phyloP scores from a whole-genome alignment of 2,888 invertebrate genomes.

The Scaeva pyrastri region DNA sequence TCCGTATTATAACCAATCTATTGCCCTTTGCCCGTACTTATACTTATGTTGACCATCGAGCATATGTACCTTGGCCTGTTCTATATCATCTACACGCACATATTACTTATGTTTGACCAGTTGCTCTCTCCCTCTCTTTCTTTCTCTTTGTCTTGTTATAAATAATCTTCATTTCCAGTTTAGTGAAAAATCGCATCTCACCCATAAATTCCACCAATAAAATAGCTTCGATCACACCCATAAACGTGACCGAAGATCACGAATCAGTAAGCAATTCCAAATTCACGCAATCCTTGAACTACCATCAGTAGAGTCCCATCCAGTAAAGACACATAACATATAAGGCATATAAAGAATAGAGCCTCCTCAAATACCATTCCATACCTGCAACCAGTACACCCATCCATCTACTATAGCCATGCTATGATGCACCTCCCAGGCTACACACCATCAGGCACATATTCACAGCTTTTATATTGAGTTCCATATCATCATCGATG shows the following conservation, averaged over 20 bases:
- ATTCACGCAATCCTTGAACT: conserved; percentile 65
- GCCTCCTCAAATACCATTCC: conserved; percentile 40
- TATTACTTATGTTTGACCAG: not conserved
- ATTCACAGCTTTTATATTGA: conserved; percentile 70
- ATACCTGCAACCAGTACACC: not conserved
- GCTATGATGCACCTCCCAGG: conserved; percentile 67
- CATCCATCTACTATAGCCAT: conserved; percentile 50
- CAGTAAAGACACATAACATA: not conserved
- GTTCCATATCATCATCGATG: conserved; percentile 38
- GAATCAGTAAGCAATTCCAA: conserved; percentile 75
- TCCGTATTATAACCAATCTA: conserved; percentile 9
- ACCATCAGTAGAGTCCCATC: conserved; percentile 31
- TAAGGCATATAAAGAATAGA: conserved; percentile 2
- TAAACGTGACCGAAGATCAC: conserved; percentile 82
- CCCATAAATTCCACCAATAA: conserved; percentile 81
- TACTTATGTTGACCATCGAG: conserved; percentile 5
- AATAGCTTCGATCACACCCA: conserved; percentile 82
- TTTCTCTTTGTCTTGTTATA: conserved; percentile 62
- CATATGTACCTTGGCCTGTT: not conserved
- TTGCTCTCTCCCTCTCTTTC: conserved; percentile 1
- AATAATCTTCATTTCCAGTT: conserved; percentile 60
- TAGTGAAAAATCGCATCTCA: conserved; percentile 74
- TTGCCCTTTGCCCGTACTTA: not conserved
- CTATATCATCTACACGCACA: not conserved
- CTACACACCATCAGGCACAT: conserved; percentile 59